A percentile compares a stretch with the other conserved stretches of the same genome.
Evolutionary conservation across 2,113 vertebrate genomes (phyloP).

Genomic region (Pseudopodoces humilis): DNA sequence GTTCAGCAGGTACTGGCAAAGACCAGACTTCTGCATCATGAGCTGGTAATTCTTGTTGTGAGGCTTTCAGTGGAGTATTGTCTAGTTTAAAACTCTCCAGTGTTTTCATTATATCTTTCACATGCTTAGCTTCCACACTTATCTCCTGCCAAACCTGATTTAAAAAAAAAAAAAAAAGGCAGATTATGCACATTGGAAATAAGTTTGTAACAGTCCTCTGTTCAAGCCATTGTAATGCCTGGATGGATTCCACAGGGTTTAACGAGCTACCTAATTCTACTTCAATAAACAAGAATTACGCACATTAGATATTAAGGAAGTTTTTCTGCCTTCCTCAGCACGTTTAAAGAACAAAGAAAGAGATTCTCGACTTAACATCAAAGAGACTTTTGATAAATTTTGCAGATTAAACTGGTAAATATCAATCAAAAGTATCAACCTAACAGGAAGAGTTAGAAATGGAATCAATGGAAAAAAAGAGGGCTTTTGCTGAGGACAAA

Average conservation of each 20-base stretch:
- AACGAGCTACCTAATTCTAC: background rate
- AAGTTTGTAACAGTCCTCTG: background rate
- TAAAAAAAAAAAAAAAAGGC: background rate
- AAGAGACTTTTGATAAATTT: background rate
- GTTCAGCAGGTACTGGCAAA: conserved; percentile 86
- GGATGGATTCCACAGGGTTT: background rate
- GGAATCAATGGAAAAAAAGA: background rate
- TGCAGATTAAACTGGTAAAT: background rate
- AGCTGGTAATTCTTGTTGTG: conserved; percentile 77
- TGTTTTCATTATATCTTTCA: conserved; percentile 93
- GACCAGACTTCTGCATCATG: conserved; percentile 87
- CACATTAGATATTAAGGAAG: background rate
- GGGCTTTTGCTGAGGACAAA: background rate
- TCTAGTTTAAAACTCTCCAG: conserved; percentile 91
- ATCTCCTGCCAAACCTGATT: conserved; percentile 94
- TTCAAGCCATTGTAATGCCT: background rate
- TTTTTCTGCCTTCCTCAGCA: background rate
- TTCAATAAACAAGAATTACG: background rate
- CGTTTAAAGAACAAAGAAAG: background rate
- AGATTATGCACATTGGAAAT: background rate
- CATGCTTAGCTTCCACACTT: conserved; percentile 89
- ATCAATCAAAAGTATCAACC: background rate
- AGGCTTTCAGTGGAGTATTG: conserved; percentile 82
- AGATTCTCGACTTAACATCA: background rate
- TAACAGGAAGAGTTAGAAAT: background rate